phyloP scores from a whole-genome alignment of 2,888 invertebrate genomes.

The Agrotis clavis region DNA sequence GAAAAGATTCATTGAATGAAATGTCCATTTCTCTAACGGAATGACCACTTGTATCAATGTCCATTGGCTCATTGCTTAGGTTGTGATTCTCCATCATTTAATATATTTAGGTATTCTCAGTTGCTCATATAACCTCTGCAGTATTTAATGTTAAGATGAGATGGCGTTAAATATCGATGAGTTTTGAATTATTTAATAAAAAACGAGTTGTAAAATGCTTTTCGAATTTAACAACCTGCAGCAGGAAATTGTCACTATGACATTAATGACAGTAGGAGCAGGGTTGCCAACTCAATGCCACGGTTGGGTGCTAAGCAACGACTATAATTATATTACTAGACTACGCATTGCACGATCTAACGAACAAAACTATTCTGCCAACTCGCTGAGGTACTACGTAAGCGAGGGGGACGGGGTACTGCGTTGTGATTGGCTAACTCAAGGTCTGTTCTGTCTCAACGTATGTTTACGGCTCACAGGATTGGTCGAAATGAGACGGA shows the following conservation, averaged over 20 bases:
- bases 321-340: no score
- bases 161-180: background rate
- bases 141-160: background rate
- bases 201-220: background rate
- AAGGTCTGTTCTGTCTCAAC: no score
- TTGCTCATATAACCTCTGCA: constrained; percentile 1
- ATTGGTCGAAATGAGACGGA: no score
- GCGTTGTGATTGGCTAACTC: no score
- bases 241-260: background rate
- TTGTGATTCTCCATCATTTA: constrained; percentile 68
- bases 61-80: constrained; percentile 85
- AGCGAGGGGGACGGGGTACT: no score
- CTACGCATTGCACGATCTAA: no score
- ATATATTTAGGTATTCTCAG: background rate
- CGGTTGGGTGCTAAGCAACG: no score
- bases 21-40: constrained; percentile 81
- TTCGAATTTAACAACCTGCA: constrained; percentile 56
- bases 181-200: background rate
- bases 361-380: no score
- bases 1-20: constrained; percentile 70
- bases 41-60: constrained; percentile 82
- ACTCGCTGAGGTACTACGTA: no score
- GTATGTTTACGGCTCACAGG: no score
- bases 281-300: no score
- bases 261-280: constrained; percentile 1